phyloP scores from a whole-genome alignment of 2,888 invertebrate genomes.

The Drosophila paranaensis region DNA sequence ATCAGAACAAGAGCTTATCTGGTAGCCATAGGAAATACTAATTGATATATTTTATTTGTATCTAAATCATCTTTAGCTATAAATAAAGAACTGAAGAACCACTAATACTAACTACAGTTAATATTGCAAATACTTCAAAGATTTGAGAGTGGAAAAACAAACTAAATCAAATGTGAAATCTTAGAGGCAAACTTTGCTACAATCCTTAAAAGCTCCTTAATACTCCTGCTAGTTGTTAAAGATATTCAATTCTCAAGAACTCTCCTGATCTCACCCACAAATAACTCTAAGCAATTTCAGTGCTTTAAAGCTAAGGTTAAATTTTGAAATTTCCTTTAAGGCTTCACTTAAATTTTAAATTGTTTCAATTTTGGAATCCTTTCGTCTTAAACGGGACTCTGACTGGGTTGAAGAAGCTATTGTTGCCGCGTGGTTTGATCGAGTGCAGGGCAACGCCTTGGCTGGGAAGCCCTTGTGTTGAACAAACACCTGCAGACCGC shows the following conservation, averaged over 20 bases:
- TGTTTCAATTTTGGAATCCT: constrained; percentile 45
- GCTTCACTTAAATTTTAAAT: constrained; percentile 53
- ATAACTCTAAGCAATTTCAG: background rate
- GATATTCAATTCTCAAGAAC: background rate
- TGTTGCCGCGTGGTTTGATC: constrained; percentile 49
- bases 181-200: background rate
- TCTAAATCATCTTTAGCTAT: no score
- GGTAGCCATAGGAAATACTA: background rate
- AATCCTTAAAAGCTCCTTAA: no score
- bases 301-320: background rate
- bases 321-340: constrained; percentile 2
- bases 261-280: background rate
- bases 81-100: no score
- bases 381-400: constrained; percentile 9
- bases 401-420: constrained; percentile 16
- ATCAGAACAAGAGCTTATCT: background rate
- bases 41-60: no score
- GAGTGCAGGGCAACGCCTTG: constrained; percentile 53
- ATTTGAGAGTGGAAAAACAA: no score
- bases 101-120: background rate
- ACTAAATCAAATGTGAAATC: background rate
- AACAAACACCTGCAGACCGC: constrained; percentile 36
- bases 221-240: no score
- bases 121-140: background rate
- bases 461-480: constrained; percentile 44